Conservation (phyloP, 1,140 invertebrate species). For the Microplitis mediator region DNA sequence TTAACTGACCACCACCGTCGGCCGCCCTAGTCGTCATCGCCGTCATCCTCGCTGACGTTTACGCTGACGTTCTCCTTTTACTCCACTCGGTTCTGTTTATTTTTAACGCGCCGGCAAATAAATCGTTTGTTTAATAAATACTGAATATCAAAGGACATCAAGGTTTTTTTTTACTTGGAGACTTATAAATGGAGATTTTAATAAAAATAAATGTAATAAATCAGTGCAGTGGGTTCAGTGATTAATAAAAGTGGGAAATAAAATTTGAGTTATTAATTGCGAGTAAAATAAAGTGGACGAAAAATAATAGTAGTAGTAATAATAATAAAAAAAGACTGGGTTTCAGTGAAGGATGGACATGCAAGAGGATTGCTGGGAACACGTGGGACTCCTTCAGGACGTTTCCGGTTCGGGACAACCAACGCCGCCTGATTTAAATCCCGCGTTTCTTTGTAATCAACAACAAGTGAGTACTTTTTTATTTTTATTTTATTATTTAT, state of each 20-base stretch:
- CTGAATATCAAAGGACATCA: too few species aligned
- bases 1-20: conserved; percentile 63
- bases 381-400: conserved; percentile 60
- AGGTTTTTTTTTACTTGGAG: too few species aligned
- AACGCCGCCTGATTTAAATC: conserved; percentile 32
- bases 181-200: too few species aligned
- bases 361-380: conserved; percentile 59
- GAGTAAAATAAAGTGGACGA: background rate
- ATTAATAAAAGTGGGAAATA: too few species aligned
- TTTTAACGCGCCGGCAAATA: background rate
- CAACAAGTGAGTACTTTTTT: conserved; percentile 49
- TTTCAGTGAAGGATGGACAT: conserved; percentile 50
- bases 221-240: too few species aligned
- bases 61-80: background rate
- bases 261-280: too few species aligned
- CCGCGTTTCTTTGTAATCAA: conserved; percentile 48
- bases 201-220: too few species aligned
- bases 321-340: background rate
- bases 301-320: background rate
- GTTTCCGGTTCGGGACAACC: conserved; percentile 49
- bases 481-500: conserved; percentile 1
- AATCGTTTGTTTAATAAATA: too few species aligned
- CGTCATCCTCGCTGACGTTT: conserved; percentile 33
- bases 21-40: conserved; percentile 52
- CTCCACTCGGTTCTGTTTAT: too few species aligned